These are phyloP conservation scores for Nautilus pompilius DNA, from an alignment of 1,140 invertebrate species.

Conservation along the genomic window DNA sequence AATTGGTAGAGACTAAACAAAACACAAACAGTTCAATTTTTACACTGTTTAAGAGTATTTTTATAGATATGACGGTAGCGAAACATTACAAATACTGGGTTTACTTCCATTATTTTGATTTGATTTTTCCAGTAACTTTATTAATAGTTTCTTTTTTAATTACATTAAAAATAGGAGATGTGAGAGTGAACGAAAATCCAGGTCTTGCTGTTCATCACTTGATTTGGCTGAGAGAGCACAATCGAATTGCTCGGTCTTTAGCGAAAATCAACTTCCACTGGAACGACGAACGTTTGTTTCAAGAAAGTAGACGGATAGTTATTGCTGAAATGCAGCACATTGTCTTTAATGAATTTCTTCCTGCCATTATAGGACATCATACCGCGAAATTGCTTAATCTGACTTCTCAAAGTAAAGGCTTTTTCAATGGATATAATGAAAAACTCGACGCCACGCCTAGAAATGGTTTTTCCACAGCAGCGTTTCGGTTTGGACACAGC, in stretches of 20 bases:
- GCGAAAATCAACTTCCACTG: constrained; percentile 14
- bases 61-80: no score
- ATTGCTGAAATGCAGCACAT: constrained; percentile 66
- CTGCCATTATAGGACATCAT: constrained; percentile 11
- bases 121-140: no score
- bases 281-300: constrained; percentile 35
- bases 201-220: constrained; percentile 80
- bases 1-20: no score
- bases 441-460: constrained; percentile 78
- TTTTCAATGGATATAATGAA: constrained; percentile 76
- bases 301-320: constrained; percentile 82
- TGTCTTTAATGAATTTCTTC: constrained; percentile 16
- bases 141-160: no score
- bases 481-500: constrained; percentile 91
- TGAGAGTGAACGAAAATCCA: constrained; percentile 47
- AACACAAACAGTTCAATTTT: no score
- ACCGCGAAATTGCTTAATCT: constrained; percentile 9
- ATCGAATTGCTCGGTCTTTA: constrained; percentile 26
- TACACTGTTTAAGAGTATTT: no score
- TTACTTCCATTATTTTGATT: no score
- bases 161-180: constrained; percentile 33
- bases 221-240: constrained; percentile 59
- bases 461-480: constrained; percentile 94
- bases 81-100: no score
- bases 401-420: constrained; percentile 47